Evolutionary conservation across 1,140 invertebrate species (phyloP), one percentile per base, ranked within the genome.

Genomic region (Zaprionus camerounensis): DNA sequence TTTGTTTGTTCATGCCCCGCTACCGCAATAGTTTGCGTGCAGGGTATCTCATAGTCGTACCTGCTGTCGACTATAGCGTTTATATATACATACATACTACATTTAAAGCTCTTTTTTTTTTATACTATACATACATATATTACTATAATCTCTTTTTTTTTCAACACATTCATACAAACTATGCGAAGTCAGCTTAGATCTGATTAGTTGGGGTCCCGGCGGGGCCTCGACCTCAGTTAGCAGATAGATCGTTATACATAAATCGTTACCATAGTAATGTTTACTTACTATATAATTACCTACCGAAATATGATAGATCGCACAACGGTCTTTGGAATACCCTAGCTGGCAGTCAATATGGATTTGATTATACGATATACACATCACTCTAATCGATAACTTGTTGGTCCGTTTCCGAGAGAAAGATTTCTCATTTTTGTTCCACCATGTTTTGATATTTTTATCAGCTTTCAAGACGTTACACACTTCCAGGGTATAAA

Each of bases 241-340:
- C 44, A 41, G 12, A 6, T 36, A 53, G 44, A 59, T 67, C 24
- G 31, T 59, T 58, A 44, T 36, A 41, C 22, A 70, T 41, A 20
- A 63, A 36, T 31, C 65, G 55, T 75, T 75, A 75, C n/a, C 61
- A 62, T 36, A 38, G 36, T 28, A 20, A 59, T 41, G 26, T 61
- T 20, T 44, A 62, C n/a, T 36, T 76, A 46, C 28, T 71, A 49
- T 41, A 31, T 73, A 24, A n/a, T 15, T 57, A 62, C 70, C 59
- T 65, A 65, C 46, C 55, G 63, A 49, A 26, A 41, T 26, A 9
- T 26, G 22, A 17, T 53, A 70, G 28, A 61, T 62, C 46, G n/a
- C 44, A 53, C 2, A 55, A 26, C 12, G 9, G 5, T 22, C 46
- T 22, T 49, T 12, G 3, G 2, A 13, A 22, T 51, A 51, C 17